These are phyloP conservation scores for Tyto alba DNA, from an alignment of 2,113 vertebrate species.

Conservation along the genomic window DNA sequence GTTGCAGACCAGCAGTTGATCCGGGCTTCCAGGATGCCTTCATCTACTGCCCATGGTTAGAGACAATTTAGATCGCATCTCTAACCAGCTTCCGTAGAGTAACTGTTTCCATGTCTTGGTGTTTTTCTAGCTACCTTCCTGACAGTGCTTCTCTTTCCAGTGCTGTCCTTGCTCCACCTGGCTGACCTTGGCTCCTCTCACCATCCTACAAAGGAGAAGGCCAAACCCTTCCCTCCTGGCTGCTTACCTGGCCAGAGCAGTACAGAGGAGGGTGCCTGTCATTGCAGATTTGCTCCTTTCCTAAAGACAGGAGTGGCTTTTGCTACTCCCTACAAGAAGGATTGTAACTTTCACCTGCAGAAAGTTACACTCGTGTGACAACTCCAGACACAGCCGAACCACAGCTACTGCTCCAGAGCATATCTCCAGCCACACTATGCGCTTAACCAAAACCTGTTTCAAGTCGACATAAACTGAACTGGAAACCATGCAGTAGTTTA, in stretches of 20 bases:
- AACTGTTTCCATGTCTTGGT: not conserved
- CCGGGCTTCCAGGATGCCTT: not conserved
- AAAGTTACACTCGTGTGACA: not conserved
- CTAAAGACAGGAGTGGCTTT: not conserved
- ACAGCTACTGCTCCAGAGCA: accelerated
- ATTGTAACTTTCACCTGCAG: not conserved
- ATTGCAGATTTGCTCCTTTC: not conserved
- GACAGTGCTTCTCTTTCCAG: not conserved
- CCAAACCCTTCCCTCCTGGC: not conserved
- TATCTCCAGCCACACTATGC: accelerated
- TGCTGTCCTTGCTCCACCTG: not conserved
- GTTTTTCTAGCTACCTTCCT: not conserved
- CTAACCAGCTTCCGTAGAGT: not conserved
- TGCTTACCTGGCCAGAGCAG: not conserved
- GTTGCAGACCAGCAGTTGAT: accelerated
- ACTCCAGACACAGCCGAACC: not conserved
- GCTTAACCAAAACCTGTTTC: not conserved
- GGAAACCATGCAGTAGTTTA: not conserved
- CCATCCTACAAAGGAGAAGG: not conserved
- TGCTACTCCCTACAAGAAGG: not conserved
- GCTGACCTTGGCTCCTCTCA: not conserved
- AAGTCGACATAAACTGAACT: not conserved
- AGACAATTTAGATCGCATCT: not conserved
- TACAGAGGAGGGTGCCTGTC: not conserved
- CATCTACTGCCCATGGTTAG: not conserved